phyloP scores from a whole-genome alignment of 2,888 invertebrate genomes.

The Parnassius orleans region DNA sequence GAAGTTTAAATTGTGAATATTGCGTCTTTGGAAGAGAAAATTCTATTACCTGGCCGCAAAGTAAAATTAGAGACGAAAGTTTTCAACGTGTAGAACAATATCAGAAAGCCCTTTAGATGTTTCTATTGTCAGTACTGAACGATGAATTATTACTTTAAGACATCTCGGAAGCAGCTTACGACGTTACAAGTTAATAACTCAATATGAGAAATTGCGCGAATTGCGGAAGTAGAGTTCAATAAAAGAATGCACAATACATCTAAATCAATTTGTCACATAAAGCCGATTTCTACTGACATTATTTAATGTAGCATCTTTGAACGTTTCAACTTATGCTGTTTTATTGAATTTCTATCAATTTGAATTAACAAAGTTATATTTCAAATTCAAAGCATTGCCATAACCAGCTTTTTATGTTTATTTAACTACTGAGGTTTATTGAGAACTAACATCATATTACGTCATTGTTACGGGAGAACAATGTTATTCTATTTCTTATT shows the following conservation, averaged over 20 bases:
- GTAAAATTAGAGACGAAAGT: conserved; percentile 2
- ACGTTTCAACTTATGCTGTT: neutral
- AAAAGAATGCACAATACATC: conserved; percentile 5
- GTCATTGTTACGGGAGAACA: too few species aligned
- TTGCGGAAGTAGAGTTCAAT: conserved; percentile 6
- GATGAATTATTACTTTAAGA: conserved; percentile 13
- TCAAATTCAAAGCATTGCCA: too few species aligned
- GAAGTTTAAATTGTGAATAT: neutral
- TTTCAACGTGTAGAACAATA: conserved; percentile 7
- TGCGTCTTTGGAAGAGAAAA: neutral
- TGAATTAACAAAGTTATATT: too few species aligned
- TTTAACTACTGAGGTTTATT: too few species aligned
- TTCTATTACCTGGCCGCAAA: neutral
- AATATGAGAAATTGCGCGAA: neutral
- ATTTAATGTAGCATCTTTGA: neutral
- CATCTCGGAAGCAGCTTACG: conserved; percentile 13
- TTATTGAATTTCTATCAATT: too few species aligned
- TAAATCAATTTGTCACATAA: neutral
- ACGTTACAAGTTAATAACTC: neutral
- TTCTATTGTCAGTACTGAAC: conserved; percentile 5
- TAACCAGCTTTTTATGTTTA: too few species aligned
- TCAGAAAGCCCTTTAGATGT: neutral
- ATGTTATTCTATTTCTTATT: too few species aligned
- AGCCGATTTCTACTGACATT: conserved; percentile 1
- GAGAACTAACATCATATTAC: too few species aligned